Conservation (phyloP, 2,888 invertebrate species). For the Aricia artaxerxes region DNA sequence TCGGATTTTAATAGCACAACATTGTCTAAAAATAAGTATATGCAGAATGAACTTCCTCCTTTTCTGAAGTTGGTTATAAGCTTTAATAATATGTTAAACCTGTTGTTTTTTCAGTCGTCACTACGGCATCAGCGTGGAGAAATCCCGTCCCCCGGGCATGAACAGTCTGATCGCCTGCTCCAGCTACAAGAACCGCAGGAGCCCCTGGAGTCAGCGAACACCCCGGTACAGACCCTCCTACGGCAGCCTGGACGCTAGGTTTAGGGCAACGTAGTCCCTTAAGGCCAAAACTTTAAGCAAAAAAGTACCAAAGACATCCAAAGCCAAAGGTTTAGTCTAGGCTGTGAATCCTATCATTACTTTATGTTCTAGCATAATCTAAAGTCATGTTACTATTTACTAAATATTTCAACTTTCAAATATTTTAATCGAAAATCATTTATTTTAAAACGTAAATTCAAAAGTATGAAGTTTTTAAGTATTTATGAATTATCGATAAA, state of each 20-base stretch:
- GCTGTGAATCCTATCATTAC: background rate
- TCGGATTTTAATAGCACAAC: no score
- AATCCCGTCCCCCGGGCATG: conserved; percentile 85
- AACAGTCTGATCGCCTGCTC: conserved; percentile 88
- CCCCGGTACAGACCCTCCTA: conserved; percentile 67
- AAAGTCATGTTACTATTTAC: background rate
- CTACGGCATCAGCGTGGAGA: conserved; percentile 82
- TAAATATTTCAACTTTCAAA: background rate
- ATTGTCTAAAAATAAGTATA: no score
- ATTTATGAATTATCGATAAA: conserved; percentile 13
- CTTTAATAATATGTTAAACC: no score
- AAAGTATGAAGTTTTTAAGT: background rate
- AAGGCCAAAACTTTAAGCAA: conserved; percentile 37
- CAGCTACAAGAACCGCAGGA: conserved; percentile 85
- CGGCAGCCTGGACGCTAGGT: conserved; percentile 69
- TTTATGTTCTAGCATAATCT: background rate
- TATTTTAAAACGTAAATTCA: background rate
- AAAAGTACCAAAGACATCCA: conserved; percentile 12
- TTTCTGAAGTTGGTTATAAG: no score
- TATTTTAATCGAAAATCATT: background rate
- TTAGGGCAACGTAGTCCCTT: conserved; percentile 56
- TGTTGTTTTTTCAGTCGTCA: conserved; percentile 53
- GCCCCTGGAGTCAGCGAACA: conserved; percentile 71
- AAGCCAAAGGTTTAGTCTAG: background rate
- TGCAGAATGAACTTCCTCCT: no score